Evolutionary conservation across 37 sponge, comb jelly and placozoan genomes (phyloP).

Genomic region (Chondrilla cf. caribensis): DNA sequence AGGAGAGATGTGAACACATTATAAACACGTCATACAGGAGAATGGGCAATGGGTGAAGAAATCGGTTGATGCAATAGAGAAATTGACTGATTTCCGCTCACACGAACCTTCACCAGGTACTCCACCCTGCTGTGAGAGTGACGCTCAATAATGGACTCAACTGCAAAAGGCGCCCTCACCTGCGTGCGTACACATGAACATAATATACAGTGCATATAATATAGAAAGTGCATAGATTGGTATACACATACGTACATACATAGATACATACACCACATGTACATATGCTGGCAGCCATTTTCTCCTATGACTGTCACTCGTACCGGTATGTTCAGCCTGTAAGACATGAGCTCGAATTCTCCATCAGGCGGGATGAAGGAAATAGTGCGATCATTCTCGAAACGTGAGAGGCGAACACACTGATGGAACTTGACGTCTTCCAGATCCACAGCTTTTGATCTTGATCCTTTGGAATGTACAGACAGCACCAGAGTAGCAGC

Average conservation of each 20-base stretch:
- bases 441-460: conserved; percentile 88
- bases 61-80: no score
- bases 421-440: conserved; percentile 99
- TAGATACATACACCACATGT: neutral
- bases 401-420: conserved; percentile 96
- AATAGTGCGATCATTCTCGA: conserved; percentile 97
- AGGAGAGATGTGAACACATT: neutral
- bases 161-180: conserved; percentile 90
- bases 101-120: conserved; percentile 92
- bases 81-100: no score
- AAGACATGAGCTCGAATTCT: conserved; percentile 98
- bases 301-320: no score
- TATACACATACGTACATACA: neutral
- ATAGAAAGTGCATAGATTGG: no score
- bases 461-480: conserved; percentile 64
- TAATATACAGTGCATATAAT: no score
- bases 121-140: conserved; percentile 97
- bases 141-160: conserved; percentile 92
- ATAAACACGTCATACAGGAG: neutral
- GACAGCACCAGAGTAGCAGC: neutral
- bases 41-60: neutral
- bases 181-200: conserved; percentile 12
- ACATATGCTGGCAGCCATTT: no score
- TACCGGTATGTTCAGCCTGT: conserved; percentile 86
- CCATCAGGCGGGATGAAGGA: conserved; percentile 98